A percentile compares a stretch with the other conserved stretches of the same genome.
Conservation (phyloP, 2,888 invertebrate species). For the Digitonthophagus gazella region DNA sequence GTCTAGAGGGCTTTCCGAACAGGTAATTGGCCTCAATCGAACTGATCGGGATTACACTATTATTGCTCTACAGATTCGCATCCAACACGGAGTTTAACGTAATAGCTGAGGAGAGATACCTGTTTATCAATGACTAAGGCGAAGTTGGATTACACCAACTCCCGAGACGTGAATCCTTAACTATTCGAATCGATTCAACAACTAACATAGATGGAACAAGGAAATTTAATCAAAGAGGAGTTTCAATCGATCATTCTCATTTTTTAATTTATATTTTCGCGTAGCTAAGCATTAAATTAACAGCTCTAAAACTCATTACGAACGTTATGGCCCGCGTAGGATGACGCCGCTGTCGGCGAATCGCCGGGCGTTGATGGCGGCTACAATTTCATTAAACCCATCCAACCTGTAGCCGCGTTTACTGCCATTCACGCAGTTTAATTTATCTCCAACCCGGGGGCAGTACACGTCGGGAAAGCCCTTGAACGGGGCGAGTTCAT, state of each 20-base stretch:
- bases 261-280: neutral
- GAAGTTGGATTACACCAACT: neutral
- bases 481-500: constrained; percentile 1
- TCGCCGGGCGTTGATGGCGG: neutral
- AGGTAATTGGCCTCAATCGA: neutral
- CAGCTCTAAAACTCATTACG: neutral
- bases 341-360: neutral
- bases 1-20: neutral
- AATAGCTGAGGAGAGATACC: neutral
- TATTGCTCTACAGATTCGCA: neutral
- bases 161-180: neutral
- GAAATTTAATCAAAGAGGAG: too few relatives aligned
- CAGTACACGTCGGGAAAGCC: constrained; percentile 1
- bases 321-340: neutral
- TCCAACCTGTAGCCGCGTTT: neutral
- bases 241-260: too few relatives aligned
- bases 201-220: too few relatives aligned
- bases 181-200: neutral
- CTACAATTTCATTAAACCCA: neutral
- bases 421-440: constrained; percentile 8
- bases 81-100: neutral
- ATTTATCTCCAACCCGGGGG: constrained; percentile 10
- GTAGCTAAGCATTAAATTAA: neutral
- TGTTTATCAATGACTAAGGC: neutral
- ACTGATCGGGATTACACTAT: neutral